Percentiles rank a stretch among this genome's conserved stretches.
Conservation (phyloP, 2,888 invertebrate genomes). For the Pharmacophagus antenor region DNA sequence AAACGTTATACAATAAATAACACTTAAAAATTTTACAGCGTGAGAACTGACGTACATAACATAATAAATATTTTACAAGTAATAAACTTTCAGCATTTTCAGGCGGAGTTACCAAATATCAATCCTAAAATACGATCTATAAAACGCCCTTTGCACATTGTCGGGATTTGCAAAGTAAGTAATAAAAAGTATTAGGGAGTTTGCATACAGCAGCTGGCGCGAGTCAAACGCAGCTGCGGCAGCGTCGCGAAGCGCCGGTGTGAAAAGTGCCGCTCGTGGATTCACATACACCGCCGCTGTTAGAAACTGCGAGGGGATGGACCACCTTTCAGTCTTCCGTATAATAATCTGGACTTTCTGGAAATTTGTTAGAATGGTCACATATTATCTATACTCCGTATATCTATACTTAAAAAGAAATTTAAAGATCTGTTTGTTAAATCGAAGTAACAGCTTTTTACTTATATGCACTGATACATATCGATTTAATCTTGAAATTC, state of each 20-base stretch:
- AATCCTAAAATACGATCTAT: slow-evolving; percentile 42
- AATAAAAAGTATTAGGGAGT: slow-evolving; percentile 77
- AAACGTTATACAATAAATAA: no score
- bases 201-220: slow-evolving; percentile 64
- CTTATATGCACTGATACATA: no score
- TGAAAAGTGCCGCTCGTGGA: slow-evolving; percentile 64
- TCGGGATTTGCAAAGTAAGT: slow-evolving; percentile 40
- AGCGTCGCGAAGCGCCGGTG: slow-evolving; percentile 50
- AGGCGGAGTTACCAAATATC: slow-evolving; percentile 31
- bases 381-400: not conserved
- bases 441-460: no score
- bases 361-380: not conserved
- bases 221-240: slow-evolving; percentile 61
- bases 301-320: slow-evolving; percentile 56
- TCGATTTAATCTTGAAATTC: no score
- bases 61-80: not conserved
- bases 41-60: slow-evolving; percentile 10
- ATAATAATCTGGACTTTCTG: not conserved
- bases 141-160: slow-evolving; percentile 44
- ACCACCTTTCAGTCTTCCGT: slow-evolving; percentile 50
- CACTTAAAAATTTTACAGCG: slow-evolving; percentile 14
- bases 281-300: slow-evolving; percentile 65
- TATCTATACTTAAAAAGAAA: no score
- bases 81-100: slow-evolving; percentile 8
- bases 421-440: no score